Base-by-base conservation (phyloP, 1,140 invertebrate species). In the Sitodiplosis mosellana region DNA sequence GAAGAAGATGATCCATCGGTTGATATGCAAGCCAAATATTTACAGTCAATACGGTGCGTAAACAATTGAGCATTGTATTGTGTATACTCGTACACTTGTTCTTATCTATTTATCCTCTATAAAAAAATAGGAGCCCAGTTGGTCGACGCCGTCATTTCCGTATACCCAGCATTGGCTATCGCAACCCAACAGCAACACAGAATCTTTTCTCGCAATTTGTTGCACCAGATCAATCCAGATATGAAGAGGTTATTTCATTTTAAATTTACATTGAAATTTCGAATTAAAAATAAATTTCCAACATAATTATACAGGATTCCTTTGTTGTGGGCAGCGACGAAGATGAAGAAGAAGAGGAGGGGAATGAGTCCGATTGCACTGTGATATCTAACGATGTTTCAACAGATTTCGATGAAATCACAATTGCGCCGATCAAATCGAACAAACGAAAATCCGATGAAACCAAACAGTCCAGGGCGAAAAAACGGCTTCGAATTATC, bases 21-120 rank as follows among this genome's bases (percentile, higher is more conserved):
- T 11, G 66, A 75, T 49, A 71, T 75, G 65, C 61, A 69, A 21
- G 71, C 66, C 4, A 65, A 73, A 50, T 80, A 80, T 57, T 55
- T 80, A 18, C 69, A 70, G 50, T 72, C 73, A 17, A 53, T 73
- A 2, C 75, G 63, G 72, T 73, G 57, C 55, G 59, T 15, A 5
- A 37, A 47, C 6, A 27, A 47, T n/a, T 15, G 15, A 18, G 11
- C 4, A 46, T 46, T 46, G 3, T 33, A n/a, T n/a, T n/a, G n/a
- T n/a, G n/a, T n/a, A n/a, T n/a, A n/a, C n/a, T n/a, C n/a, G n/a
- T n/a, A n/a, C n/a, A n/a, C n/a, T n/a, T n/a, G n/a, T n/a, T n/a
- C n/a, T n/a, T n/a, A n/a, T n/a, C 8, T 20, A 0, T 36, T 44
- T n/a, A 1, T 14, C 0, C 19, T 1, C 8, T 46, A 41, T 46